Base-by-base conservation (phyloP, 2,888 invertebrate genomes). In the Heterodera filipjevi region DNA sequence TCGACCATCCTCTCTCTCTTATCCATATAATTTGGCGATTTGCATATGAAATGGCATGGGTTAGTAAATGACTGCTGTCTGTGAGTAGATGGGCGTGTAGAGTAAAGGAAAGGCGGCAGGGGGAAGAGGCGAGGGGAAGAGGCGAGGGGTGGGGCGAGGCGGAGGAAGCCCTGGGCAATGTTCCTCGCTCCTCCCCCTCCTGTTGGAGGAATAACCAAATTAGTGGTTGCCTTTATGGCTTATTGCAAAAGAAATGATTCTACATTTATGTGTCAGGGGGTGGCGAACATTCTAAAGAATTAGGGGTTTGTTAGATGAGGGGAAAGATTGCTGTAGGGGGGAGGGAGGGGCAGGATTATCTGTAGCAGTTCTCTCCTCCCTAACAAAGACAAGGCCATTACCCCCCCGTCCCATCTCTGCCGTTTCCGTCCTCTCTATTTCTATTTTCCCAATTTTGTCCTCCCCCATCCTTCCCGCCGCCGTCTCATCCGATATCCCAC, bases 11-110 rank as follows among this genome's bases (percentile, higher is more conserved):
- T n/a, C 27, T 27, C 59, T 59, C 59, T 59, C 53, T 53, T 53
- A 53, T 59, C 59, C 59, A 59, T 59, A 59, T 59, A 59, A 59
- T 59, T 59, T 59, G 59, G 59, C 59, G 59, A 59, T 59, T 59
- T 59, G 59, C 59, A 59, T 59, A 59, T 59, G 59, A 59, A 59
- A 59, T 59, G 59, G 59, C n/a, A 59, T 59, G 59, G 59, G 59
- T 22, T 59, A 59, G 59, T 27, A 27, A n/a, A 59, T 53, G 14
- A 53, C 53, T 53, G 53, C 22, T 49, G 16, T 49, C 19, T 49
- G 59, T 27, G n/a, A n/a, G 53, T 19, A 22, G 53, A 53, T 16
- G 53, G 53, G 53, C 53, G 53, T 53, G 53, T 5, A 22, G 44
- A 44, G 12, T 5, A 5, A 44, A 12, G 8, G 53, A 22, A 19